These are phyloP conservation scores for Abrostola triplasia DNA, from an alignment of 2,888 invertebrate genomes.

Conservation along the genomic window DNA sequence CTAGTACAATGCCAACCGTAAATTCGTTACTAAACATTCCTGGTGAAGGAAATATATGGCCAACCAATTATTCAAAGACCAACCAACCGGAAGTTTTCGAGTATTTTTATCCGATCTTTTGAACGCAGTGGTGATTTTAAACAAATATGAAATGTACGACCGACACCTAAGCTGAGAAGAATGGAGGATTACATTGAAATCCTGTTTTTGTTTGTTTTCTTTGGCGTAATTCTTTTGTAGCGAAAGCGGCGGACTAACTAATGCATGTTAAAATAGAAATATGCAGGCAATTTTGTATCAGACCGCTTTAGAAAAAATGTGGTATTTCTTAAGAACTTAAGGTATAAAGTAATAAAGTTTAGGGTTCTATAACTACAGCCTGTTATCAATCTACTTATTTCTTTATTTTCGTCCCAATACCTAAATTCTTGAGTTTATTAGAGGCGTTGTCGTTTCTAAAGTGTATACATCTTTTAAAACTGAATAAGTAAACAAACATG, in stretches of 20 bases:
- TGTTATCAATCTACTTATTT: too few relatives aligned
- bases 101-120: slow-evolving; percentile 80
- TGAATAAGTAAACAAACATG: slow-evolving; percentile 17
- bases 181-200: slow-evolving; percentile 85
- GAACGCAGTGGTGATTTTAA: slow-evolving; percentile 77
- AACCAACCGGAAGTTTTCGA: slow-evolving; percentile 84
- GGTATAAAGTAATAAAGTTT: slow-evolving; percentile 8
- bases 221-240: slow-evolving; percentile 80
- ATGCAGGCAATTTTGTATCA: slow-evolving; percentile 43
- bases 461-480: neutral
- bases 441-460: neutral
- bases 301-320: slow-evolving; percentile 7
- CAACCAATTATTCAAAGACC: slow-evolving; percentile 81
- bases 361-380: too few relatives aligned
- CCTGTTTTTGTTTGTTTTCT: slow-evolving; percentile 88
- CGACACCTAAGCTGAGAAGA: slow-evolving; percentile 78
- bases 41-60: slow-evolving; percentile 83
- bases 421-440: too few relatives aligned
- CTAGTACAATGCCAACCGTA: slow-evolving; percentile 76
- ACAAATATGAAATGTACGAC: slow-evolving; percentile 81
- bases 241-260: slow-evolving; percentile 42
- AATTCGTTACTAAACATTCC: slow-evolving; percentile 77
- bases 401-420: too few relatives aligned
- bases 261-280: slow-evolving; percentile 47
- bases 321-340: slow-evolving; percentile 11